These are phyloP conservation scores for Sminthurinus aureus DNA, from an alignment of 2,888 invertebrate genomes.

Conservation along the genomic window DNA sequence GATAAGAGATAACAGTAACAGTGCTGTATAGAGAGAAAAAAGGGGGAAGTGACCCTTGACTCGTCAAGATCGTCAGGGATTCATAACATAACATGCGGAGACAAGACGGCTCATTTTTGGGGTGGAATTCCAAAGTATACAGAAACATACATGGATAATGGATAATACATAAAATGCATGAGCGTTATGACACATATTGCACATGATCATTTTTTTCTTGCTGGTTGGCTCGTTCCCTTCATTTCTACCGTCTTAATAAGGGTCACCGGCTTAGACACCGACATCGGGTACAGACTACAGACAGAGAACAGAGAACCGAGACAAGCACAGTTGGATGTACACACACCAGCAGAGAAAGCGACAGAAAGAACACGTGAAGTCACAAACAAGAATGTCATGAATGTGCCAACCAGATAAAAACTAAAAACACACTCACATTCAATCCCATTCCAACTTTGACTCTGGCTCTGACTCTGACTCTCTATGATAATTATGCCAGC, in stretches of 20 bases:
- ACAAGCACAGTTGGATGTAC: conserved; percentile 30
- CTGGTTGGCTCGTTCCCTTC: conserved; percentile 12
- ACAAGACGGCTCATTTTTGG: conserved; percentile 27
- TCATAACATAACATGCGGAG: conserved; percentile 8
- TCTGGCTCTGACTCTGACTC: no score
- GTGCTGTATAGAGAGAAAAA: not conserved
- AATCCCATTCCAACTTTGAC: not conserved
- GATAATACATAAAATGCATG: not conserved
- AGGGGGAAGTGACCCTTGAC: conserved; percentile 40
- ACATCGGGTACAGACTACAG: no score
- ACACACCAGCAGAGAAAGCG: no score
- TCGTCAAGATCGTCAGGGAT: conserved; percentile 11
- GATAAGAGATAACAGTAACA: no score
- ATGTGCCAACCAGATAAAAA: conserved; percentile 14
- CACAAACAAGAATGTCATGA: conserved; percentile 30
- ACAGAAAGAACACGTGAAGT: conserved; percentile 33
- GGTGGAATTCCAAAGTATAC: conserved; percentile 28
- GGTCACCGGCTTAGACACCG: conserved; percentile 35
- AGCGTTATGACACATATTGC: conserved; percentile 33
- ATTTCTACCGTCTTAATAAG: conserved; percentile 38
- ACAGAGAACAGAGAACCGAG: not conserved
- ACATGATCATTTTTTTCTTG: conserved; percentile 27
- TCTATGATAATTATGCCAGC: not conserved
- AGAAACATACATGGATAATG: no score
- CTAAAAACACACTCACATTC: conserved; percentile 7